phyloP scores from a whole-genome alignment of 2,113 vertebrate genomes.

The Dolichallabes microphthalmus region DNA sequence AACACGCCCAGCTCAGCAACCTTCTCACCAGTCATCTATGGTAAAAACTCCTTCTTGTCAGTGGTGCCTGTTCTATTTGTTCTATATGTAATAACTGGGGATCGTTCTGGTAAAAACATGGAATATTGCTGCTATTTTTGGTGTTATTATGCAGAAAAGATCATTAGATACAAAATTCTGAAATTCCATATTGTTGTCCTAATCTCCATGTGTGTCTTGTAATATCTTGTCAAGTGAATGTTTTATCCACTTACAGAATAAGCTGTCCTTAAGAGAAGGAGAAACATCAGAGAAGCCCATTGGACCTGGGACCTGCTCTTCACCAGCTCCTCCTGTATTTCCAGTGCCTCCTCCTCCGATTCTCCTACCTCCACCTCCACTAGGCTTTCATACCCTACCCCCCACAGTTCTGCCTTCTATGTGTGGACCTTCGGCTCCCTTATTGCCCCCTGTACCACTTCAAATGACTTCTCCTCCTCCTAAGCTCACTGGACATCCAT shows the following conservation, averaged over 20 bases:
- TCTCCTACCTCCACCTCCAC: conserved; percentile 75
- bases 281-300: conserved; percentile 75
- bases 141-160: not conserved
- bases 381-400: conserved; percentile 75
- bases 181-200: not conserved
- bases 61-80: not conserved
- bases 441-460: conserved; percentile 40
- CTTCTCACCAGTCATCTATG: conserved; percentile 4
- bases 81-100: too few species aligned
- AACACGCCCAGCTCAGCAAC: not conserved
- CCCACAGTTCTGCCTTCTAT: conserved; percentile 60
- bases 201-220: not conserved
- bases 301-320: conserved; percentile 51
- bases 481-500: not conserved
- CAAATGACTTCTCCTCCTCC: conserved; percentile 60
- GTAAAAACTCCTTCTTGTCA: conserved; percentile 5
- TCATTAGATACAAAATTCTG: not conserved
- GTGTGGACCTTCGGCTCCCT: conserved; percentile 56
- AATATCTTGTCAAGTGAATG: not conserved
- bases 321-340: conserved; percentile 63
- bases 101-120: not conserved
- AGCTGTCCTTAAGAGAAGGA: conserved; percentile 76
- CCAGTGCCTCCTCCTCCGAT: conserved; percentile 66
- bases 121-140: too few species aligned
- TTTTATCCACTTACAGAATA: conserved; percentile 66